These are phyloP conservation scores for Geotria australis DNA, from an alignment of 2,797 vertebrate species.

Conservation along the genomic window DNA sequence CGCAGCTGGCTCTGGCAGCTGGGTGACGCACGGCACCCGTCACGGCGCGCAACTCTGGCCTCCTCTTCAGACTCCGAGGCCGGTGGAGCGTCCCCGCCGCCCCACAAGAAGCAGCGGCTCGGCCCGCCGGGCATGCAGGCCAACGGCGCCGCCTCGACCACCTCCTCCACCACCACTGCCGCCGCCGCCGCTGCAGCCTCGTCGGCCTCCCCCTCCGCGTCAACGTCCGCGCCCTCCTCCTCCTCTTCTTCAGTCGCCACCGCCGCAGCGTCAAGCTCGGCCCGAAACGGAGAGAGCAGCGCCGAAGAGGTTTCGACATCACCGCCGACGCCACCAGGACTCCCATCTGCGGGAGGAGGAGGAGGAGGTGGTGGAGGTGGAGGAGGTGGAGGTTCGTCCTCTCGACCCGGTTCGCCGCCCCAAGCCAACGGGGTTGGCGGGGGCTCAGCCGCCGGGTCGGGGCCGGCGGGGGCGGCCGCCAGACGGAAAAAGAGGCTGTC, in stretches of 20 bases:
- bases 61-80: conserved; percentile 99
- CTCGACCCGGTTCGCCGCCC: conserved; percentile 7
- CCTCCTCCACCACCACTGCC: conserved; percentile 15
- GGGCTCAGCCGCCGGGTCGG: conserved; percentile 19
- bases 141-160: conserved; percentile 52
- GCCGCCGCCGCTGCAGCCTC: conserved; percentile 56
- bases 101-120: conserved; percentile 90
- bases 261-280: conserved; percentile 23
- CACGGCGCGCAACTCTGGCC: conserved; percentile 66
- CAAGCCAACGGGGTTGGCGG: conserved; percentile 58
- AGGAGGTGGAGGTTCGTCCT: no score
- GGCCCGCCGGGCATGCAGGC: conserved; percentile 91
- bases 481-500: conserved; percentile 90
- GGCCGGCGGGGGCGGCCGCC: conserved; percentile 7
- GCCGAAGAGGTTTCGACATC: conserved; percentile 9
- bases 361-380: no score
- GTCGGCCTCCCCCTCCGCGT: conserved; percentile 40
- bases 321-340: no score
- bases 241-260: conserved; percentile 21
- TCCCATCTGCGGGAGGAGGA: no score
- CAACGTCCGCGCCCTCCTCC: conserved; percentile 3
- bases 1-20: no score
- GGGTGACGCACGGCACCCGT: no score
- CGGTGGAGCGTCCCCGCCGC: conserved; percentile 97
- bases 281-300: conserved; percentile 21